Conservation (phyloP, 35 echinoderm and acorn worm genomes). For the Heliocidaris erythrogramma region DNA sequence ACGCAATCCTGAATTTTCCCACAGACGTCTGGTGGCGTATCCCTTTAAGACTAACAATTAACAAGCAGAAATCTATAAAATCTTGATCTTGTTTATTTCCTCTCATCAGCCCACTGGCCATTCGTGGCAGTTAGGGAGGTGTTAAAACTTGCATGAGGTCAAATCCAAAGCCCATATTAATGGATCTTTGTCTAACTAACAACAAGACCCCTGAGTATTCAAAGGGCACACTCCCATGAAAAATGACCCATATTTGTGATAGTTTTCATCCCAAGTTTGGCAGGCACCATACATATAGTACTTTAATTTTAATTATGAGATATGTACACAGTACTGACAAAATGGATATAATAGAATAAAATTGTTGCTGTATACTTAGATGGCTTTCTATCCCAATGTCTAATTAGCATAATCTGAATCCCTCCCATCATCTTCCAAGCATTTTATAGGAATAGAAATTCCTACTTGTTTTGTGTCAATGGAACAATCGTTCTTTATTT, state of each 20-base stretch:
- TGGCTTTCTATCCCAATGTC: too few relatives aligned
- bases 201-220: neutral
- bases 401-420: too few relatives aligned
- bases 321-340: too few relatives aligned
- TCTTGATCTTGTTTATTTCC: neutral
- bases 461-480: too few relatives aligned
- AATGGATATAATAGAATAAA: neutral
- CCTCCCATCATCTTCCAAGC: too few relatives aligned
- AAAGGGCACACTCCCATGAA: neutral
- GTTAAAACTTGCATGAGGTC: slow-evolving; percentile 10
- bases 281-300: neutral
- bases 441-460: too few relatives aligned
- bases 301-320: too few relatives aligned
- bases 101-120: neutral
- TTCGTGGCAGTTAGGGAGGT: neutral
- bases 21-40: too few relatives aligned
- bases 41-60: neutral
- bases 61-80: neutral
- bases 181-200: neutral
- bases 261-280: neutral
- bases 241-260: neutral
- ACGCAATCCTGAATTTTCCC: too few relatives aligned
- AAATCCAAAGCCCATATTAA: neutral
- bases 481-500: too few relatives aligned
- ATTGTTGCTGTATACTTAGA: too few relatives aligned